Evolutionary conservation across 1,140 invertebrate genomes (phyloP).

Genomic region (Brachionus rotundiformis): DNA sequence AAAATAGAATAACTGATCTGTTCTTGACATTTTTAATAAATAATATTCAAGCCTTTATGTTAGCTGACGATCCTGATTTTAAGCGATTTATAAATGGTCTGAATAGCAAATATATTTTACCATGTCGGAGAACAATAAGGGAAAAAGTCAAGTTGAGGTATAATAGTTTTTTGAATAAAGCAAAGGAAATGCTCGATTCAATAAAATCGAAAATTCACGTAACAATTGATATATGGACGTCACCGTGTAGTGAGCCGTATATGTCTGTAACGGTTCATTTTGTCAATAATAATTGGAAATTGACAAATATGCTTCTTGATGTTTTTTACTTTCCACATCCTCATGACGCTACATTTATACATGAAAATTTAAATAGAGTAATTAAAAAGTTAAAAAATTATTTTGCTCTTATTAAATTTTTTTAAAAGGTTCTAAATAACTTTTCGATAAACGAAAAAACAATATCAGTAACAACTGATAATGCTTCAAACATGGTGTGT

Average conservation of each 20-base stretch:
- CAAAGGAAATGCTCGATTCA: constrained; percentile 32
- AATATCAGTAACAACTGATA: not conserved
- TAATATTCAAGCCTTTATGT: constrained; percentile 55
- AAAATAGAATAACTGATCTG: not conserved
- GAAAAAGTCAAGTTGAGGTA: constrained; percentile 54
- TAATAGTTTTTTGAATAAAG: constrained; percentile 52
- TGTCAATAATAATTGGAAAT: constrained; percentile 54
- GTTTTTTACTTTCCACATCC: constrained; percentile 52
- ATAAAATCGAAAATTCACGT: constrained; percentile 52
- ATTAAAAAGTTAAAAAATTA: not conserved
- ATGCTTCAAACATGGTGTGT: not conserved
- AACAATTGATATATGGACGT: constrained; percentile 56
- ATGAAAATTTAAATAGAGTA: constrained; percentile 51
- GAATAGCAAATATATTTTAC: constrained; percentile 54
- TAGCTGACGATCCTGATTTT: constrained; percentile 55
- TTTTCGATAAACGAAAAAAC: not conserved
- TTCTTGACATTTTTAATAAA: constrained; percentile 52
- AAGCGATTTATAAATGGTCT: constrained; percentile 53
- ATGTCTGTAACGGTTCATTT: constrained; percentile 56
- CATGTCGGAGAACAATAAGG: constrained; percentile 53
- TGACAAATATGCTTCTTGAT: constrained; percentile 42
- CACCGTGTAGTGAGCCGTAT: constrained; percentile 53
- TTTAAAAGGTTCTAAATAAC: not conserved
- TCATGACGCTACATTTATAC: constrained; percentile 53
- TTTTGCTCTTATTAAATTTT: not conserved